phyloP scores from a whole-genome alignment of 2,797 vertebrate genomes.

The Tympanoctomys barrerae region DNA sequence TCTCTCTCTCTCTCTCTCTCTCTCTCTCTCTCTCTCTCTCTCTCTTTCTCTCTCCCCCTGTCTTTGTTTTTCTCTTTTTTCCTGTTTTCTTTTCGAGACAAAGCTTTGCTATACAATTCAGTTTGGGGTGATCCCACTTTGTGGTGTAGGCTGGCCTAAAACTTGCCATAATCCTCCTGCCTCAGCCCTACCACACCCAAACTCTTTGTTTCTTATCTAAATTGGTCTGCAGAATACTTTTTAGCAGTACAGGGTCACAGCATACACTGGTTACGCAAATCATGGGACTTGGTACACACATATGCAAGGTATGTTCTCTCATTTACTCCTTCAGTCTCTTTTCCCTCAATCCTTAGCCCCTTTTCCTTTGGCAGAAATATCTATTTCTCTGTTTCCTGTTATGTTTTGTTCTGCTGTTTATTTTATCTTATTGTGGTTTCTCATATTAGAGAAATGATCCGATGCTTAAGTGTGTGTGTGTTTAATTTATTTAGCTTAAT shows the following conservation, averaged over 20 bases:
- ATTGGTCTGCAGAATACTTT: background rate
- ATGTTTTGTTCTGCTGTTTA: background rate
- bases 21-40: no score
- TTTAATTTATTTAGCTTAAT: background rate
- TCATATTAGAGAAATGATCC: background rate
- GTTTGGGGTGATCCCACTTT: no score
- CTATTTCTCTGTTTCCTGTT: background rate
- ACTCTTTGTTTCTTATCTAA: conserved; percentile 59
- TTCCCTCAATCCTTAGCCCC: background rate
- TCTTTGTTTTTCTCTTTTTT: no score
- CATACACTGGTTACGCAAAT: background rate
- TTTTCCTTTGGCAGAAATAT: background rate
- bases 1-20: no score
- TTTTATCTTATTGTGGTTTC: background rate
- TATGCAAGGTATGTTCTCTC: background rate
- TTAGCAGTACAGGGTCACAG: background rate
- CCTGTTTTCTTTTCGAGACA: no score
- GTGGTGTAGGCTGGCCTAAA: no score
- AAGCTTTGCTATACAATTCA: no score
- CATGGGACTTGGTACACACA: rapidly evolving
- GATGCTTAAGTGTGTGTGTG: background rate
- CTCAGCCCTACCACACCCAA: no score
- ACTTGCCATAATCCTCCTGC: no score
- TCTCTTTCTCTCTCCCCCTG: conserved; percentile 22
- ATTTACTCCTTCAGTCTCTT: background rate